These are phyloP conservation scores for Pissodes strobi DNA, from an alignment of 1,140 invertebrate species.

Conservation along the genomic window DNA sequence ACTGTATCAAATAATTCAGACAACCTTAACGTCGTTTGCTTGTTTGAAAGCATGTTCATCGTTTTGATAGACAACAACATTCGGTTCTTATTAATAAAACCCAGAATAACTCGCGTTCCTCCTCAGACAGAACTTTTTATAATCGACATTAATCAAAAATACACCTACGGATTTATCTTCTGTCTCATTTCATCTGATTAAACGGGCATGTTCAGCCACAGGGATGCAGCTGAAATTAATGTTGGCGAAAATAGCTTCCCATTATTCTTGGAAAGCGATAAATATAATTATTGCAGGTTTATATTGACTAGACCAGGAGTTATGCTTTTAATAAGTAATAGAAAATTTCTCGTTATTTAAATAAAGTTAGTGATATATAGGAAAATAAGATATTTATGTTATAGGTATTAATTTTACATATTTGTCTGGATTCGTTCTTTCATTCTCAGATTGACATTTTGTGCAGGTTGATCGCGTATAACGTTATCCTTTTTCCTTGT, in stretches of 20 bases:
- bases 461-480: no score
- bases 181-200: slow-evolving; percentile 27
- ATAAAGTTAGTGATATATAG: no score
- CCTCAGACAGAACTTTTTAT: slow-evolving; percentile 47
- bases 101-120: slow-evolving; percentile 44
- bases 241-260: slow-evolving; percentile 43
- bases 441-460: no score
- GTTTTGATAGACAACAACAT: slow-evolving; percentile 47
- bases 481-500: no score
- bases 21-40: slow-evolving; percentile 22
- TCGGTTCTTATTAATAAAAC: slow-evolving; percentile 52
- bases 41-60: slow-evolving; percentile 20
- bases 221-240: slow-evolving; percentile 12
- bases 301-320: no score
- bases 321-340: no score
- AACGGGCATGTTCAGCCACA: slow-evolving; percentile 7
- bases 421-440: no score
- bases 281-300: slow-evolving; percentile 49
- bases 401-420: no score
- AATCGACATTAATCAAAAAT: slow-evolving; percentile 48
- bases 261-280: slow-evolving; percentile 50
- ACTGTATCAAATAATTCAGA: slow-evolving; percentile 27
- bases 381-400: no score
- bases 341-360: no score
- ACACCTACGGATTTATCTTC: slow-evolving; percentile 31